Conservation (phyloP, 2,113 vertebrate species). For the Gambusia holbrooki region DNA sequence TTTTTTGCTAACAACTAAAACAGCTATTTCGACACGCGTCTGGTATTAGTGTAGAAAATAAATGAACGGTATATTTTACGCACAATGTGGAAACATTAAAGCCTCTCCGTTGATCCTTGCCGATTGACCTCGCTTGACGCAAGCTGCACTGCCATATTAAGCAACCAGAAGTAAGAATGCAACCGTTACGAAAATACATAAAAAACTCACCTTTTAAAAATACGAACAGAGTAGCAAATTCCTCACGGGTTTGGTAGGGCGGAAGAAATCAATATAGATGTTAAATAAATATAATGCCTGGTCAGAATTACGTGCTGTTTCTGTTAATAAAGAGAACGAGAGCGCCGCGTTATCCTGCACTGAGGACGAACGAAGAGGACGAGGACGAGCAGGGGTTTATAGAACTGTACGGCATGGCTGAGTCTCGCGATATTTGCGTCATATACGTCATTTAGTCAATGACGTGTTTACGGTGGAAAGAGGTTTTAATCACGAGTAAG, state of each 20-base stretch:
- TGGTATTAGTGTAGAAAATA: neutral
- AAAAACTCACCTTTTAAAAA: slow-evolving; percentile 38
- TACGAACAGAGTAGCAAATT: neutral
- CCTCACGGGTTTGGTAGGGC: rapidly evolving
- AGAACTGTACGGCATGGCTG: neutral
- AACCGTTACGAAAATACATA: neutral
- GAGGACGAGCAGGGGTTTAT: slow-evolving; percentile 41
- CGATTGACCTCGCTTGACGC: slow-evolving; percentile 13
- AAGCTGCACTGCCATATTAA: slow-evolving; percentile 40
- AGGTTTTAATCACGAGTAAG: neutral
- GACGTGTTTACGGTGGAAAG: neutral
- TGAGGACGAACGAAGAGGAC: slow-evolving; percentile 83
- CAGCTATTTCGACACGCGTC: too few species aligned
- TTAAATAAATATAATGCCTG: rapidly evolving
- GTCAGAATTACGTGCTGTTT: rapidly evolving
- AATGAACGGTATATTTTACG: neutral
- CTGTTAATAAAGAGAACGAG: rapidly evolving
- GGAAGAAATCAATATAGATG: rapidly evolving
- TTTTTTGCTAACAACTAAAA: neutral
- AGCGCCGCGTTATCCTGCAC: slow-evolving; percentile 78
- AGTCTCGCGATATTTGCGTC: slow-evolving; percentile 69
- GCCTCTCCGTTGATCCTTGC: slow-evolving; percentile 1
- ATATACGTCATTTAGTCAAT: neutral
- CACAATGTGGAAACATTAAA: neutral
- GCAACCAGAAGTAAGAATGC: slow-evolving; percentile 17